Evolutionary conservation across 2,113 vertebrate genomes (phyloP).

Genomic region (Psittacus erithacus): DNA sequence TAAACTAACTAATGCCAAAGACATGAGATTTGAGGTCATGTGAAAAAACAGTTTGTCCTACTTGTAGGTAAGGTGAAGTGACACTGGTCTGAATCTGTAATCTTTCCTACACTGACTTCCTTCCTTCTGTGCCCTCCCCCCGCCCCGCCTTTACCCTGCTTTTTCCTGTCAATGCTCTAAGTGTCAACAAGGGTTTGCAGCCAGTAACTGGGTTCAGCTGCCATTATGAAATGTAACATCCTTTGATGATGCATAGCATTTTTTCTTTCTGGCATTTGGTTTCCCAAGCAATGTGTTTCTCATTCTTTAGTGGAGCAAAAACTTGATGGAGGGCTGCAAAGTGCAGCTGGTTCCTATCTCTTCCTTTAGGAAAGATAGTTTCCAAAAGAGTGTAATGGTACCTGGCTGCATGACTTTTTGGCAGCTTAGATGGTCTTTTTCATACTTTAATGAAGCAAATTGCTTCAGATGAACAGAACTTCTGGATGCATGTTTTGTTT

Average conservation of each 20-base stretch:
- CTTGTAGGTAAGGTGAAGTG: neutral
- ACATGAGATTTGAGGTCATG: neutral
- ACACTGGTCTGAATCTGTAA: neutral
- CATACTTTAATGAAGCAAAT: neutral
- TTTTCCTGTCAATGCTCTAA: neutral
- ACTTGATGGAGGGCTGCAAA: neutral
- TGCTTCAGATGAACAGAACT: neutral
- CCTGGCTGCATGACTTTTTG: neutral
- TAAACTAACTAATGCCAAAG: neutral
- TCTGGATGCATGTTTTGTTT: neutral
- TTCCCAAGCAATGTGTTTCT: neutral
- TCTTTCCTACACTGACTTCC: neutral
- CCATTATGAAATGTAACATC: neutral
- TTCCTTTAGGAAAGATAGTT: neutral
- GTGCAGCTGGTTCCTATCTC: neutral
- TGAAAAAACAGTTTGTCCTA: neutral
- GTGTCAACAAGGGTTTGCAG: neutral
- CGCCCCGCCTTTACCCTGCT: neutral
- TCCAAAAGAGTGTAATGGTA: neutral
- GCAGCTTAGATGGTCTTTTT: neutral
- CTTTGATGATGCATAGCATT: neutral
- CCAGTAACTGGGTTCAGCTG: neutral
- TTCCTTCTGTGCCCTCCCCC: neutral
- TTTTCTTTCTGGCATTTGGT: neutral
- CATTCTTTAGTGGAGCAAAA: neutral